Evolutionary conservation across 2,113 vertebrate species (phyloP).

Genomic region (Oryzias curvinotus): DNA sequence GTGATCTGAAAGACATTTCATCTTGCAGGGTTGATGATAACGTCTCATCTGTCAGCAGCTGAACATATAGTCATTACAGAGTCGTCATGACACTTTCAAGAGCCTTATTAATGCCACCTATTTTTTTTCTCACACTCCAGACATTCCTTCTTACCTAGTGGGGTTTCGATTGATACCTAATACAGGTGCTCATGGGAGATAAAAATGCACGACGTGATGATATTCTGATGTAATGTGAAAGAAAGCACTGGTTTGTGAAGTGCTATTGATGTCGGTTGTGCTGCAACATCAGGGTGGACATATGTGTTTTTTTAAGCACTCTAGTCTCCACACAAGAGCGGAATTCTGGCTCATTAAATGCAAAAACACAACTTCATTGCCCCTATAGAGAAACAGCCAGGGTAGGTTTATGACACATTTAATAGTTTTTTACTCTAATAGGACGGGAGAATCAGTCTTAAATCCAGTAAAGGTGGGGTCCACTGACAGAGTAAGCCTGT

Average conservation of each 20-base stretch:
- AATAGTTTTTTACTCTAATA: constrained; percentile 25
- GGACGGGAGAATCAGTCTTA: constrained; percentile 15
- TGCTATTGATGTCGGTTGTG: constrained; percentile 56
- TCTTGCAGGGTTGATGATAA: constrained; percentile 32
- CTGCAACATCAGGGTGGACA: constrained; percentile 26
- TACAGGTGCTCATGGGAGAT: constrained; percentile 57
- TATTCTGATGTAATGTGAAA: constrained; percentile 29
- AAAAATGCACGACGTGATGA: constrained; percentile 33
- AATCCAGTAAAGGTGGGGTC: constrained; percentile 11
- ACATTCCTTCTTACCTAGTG: constrained; percentile 52
- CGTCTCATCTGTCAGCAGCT: constrained; percentile 53
- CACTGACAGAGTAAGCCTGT: not conserved
- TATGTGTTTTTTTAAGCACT: constrained; percentile 20
- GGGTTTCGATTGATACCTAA: constrained; percentile 32
- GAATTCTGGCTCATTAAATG: constrained; percentile 71
- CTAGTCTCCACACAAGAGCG: constrained; percentile 51
- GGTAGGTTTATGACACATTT: constrained; percentile 43
- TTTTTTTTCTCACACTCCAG: constrained; percentile 48
- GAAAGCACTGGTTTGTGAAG: constrained; percentile 77
- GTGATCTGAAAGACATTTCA: constrained; percentile 41
- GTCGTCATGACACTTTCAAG: constrained; percentile 54
- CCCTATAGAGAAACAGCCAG: constrained; percentile 31
- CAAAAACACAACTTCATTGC: constrained; percentile 63
- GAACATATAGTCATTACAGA: constrained; percentile 29
- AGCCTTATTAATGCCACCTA: constrained; percentile 51